Base-by-base conservation (phyloP, 2,113 vertebrate genomes). In the Sprattus sprattus region DNA sequence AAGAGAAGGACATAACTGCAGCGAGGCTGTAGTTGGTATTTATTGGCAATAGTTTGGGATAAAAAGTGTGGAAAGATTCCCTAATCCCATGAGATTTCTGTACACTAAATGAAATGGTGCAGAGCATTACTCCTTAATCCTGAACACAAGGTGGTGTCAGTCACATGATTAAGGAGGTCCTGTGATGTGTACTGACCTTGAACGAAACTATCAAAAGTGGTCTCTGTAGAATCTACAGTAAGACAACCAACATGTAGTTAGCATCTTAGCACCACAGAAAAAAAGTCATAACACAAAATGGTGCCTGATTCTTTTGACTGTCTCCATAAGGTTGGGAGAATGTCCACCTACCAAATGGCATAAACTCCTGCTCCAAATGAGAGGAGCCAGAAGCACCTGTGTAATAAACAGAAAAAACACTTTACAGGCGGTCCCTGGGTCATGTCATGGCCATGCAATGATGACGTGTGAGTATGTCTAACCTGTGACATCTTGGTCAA, bases 361-460 rank as follows among this genome's bases (percentile, higher is more conserved):
- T 78, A 32, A 78, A 78, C 44, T 85, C 84, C 82, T 83, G 87
- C 4, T 64, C 20, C 39, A 20, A 78, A 78, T 39, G 71, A 44
- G 71, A 78, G 71, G 32, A 4, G 71, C 25, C 71, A 39, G 25
- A 10, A 39, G 45, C 64, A 44, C 16, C 67, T 78, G 13, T 16
- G 13, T 1, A 78, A 78, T 4, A 13, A 60, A 18, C 16, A 16
- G 64, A 28, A 44, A 11, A 28, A 78, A 16, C 28, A 39, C 32
- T 49, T 49, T 49, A 11, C 9, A 11, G 47, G 7, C 47, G 2
- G 47, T 49, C 13, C 6, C 6, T 49, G 47, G 6, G 8, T 49
- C 47, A 49, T 49, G 47, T 10, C 9, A 10, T 11, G 9, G 13
- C 47, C 47, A 49, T 49, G 47, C 47, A 49, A 49, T 11, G 13